phyloP scores from a whole-genome alignment of 2,888 invertebrate genomes.

The Norana najaformis region DNA sequence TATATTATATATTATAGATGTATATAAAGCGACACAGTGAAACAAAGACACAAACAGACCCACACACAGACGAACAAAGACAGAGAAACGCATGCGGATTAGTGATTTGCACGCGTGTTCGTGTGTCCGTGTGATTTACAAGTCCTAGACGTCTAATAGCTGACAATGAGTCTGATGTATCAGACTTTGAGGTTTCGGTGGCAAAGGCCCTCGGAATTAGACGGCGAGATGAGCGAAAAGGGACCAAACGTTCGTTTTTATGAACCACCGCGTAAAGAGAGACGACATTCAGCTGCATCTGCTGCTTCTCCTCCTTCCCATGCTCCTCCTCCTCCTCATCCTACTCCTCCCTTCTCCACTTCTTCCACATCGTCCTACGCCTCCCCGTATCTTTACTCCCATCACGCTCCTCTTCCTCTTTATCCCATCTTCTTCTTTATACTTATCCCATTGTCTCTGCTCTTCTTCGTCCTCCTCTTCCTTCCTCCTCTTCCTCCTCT shows the following conservation, averaged over 20 bases:
- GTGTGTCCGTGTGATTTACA: neutral
- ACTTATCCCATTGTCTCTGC: neutral
- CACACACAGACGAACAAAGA: neutral
- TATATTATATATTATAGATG: no score
- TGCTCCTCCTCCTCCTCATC: neutral
- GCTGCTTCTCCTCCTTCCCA: neutral
- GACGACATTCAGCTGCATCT: neutral
- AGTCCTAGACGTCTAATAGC: neutral
- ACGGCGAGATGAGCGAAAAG: neutral
- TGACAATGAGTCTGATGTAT: slow-evolving; percentile 13
- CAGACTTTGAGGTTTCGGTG: slow-evolving; percentile 5
- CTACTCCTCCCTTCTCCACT: neutral
- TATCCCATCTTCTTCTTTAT: neutral
- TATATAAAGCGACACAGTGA: neutral
- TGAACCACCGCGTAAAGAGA: neutral
- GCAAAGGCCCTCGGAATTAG: slow-evolving; percentile 7
- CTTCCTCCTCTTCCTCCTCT: neutral
- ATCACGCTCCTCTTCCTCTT: neutral
- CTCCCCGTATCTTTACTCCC: neutral
- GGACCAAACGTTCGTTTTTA: neutral
- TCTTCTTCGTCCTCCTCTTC: no score
- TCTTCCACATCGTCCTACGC: neutral
- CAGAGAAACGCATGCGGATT: neutral
- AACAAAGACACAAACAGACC: neutral
- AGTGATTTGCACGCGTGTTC: neutral